Evolutionary conservation across 2,888 invertebrate species (phyloP), one percentile per base, ranked within the genome.

Genomic region (Tryphoninae sp.): DNA sequence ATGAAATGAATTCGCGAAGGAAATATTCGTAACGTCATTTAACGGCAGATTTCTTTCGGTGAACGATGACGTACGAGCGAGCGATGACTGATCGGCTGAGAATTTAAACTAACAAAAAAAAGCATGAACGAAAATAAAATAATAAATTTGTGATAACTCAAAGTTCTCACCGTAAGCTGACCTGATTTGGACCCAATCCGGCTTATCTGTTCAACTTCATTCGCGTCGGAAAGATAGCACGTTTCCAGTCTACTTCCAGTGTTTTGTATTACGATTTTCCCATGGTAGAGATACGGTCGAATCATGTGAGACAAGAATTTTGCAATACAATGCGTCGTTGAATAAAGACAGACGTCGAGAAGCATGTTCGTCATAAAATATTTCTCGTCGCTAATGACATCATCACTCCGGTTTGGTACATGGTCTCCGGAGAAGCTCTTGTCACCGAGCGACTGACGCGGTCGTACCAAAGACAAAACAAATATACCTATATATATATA

Each of bases 361-460:
- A 71, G 65, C 65, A 78, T 74, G 74, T 79, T 72, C 78, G 51
- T 75, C 75, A 55, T 77, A 45, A 62, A 72, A 82, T 82, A 82
- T 79, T 75, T 82, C 78, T 74, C 78, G 65, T 40, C 51, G 42
- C 78, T 82, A 82, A 82, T 79, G 78, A 82, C 78, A 82, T 78
- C 78, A 76, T 82, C 78, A 76, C 71, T 82, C 55, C 75, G 78
- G 55, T 82, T 74, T 49, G 74, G 61, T 74, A 55, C 71, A 61
- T 55, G n/a, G 23, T 19, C 51, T 19, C 7, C 22, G 42, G 59
- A 71, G 72, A 55, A 49, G 22, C 22, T 55, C 22, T 55, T 78
- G 78, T 78, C 78, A 71, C 62, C 69, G 40, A 51, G 33, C 62
- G 81, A 82, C 75, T 82, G 75, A 82, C 79, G 78, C 79, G 62